Evolutionary conservation across 2,888 invertebrate species (phyloP), one percentile per base, ranked within the genome.

Genomic region (Tinea trinotella): DNA sequence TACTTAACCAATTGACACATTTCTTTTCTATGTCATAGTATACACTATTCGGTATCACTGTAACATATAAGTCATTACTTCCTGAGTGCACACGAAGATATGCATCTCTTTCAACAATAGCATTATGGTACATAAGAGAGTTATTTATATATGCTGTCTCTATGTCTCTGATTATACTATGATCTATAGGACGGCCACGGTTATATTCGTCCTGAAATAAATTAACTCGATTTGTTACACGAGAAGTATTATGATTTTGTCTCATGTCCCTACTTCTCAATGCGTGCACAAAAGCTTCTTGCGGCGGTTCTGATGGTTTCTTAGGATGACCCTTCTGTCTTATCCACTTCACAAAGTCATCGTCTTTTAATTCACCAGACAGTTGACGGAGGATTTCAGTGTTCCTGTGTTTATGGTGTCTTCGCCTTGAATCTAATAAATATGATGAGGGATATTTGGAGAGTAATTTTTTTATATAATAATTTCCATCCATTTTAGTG

Each of bases 1-100:
- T 76, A 18, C 78, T 78, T 5, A 82, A 58, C 83, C 83, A 83
- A 57, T 83, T 83, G 0, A 75, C 75, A 48, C 83, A 83, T 57
- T 68, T 66, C 56, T 78, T 82, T 58, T 82, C 76, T 5, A 70
- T 59, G 19, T 67, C 61, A 35, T 79, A 78, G 53, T 73, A 77
- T 1, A 83, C 73, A 15, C 68, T 62, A 52, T 82, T 83, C 0
- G 83, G 83, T 5, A 81, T 59, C 1, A 78, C 63, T 0, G 80
- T 80, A 0, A 75, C 77, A 44, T 68, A 77, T 0, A 69, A 64
- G 56, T 82, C 81, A 0, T 20, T 0, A 0, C 56, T 7, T 0
- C 62, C 62, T 0, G 70, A 58, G 1, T 60, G 59, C 55, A 83
- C 60, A 0, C 82, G 82, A 1, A 83, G 63, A 40, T 64, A 83